Conservation (phyloP, 2,888 invertebrate species). For the Acleris laterana region DNA sequence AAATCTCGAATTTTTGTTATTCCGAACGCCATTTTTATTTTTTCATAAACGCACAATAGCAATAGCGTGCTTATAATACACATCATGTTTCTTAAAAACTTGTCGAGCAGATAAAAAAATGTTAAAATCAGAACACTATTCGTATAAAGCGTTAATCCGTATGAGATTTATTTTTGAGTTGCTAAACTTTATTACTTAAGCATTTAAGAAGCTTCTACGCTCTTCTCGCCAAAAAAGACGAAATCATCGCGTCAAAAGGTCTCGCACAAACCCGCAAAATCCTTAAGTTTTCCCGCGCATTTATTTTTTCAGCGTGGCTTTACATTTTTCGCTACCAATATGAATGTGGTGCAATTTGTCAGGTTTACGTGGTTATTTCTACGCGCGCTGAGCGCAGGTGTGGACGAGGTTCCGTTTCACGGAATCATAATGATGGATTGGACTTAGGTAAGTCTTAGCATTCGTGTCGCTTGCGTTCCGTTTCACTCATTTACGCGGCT, state of each 20-base stretch:
- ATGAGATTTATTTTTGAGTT: too few species aligned
- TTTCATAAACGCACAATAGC: too few species aligned
- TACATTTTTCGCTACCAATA: conserved; percentile 66
- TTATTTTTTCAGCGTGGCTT: conserved; percentile 61
- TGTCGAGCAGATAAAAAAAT: too few species aligned
- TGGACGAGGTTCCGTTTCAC: conserved; percentile 59
- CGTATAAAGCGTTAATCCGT: too few species aligned
- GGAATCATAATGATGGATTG: conserved; percentile 79
- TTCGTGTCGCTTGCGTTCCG: conserved; percentile 38
- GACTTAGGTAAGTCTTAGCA: conserved; percentile 71
- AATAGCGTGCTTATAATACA: too few species aligned
- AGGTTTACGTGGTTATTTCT: conserved; percentile 80
- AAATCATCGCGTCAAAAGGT: conserved; percentile 51
- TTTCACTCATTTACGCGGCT: conserved; percentile 57
- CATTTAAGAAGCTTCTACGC: conserved; percentile 33
- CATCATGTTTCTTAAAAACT: not conserved
- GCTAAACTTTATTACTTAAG: not conserved
- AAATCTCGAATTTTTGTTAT: too few species aligned
- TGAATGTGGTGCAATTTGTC: conserved; percentile 80
- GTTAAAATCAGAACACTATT: too few species aligned
- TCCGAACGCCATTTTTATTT: too few species aligned
- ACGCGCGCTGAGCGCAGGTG: conserved; percentile 69
- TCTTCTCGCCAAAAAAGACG: conserved; percentile 52
- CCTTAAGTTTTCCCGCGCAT: conserved; percentile 53
- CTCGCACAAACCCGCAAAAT: conserved; percentile 49